Evolutionary conservation across 1,140 invertebrate genomes (phyloP).

Genomic region (Liolophura sinensis): DNA sequence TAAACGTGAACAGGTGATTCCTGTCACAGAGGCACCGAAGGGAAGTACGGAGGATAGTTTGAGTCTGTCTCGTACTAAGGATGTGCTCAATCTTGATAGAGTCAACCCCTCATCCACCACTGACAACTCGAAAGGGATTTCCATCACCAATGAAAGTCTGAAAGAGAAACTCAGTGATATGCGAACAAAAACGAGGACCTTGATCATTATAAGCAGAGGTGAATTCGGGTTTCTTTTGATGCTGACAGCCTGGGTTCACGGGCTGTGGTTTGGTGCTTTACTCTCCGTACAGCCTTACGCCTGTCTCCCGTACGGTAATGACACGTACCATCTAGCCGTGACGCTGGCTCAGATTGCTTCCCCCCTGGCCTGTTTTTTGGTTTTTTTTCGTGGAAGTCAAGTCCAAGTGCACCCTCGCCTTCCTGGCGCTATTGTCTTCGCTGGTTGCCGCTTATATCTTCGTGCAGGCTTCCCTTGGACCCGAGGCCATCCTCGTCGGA

Average conservation of each 20-base stretch:
- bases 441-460: constrained; percentile 70
- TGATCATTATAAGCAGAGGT: neutral
- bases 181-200: neutral
- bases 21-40: too few relatives aligned
- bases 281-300: constrained; percentile 86
- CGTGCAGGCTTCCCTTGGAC: constrained; percentile 73
- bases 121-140: neutral
- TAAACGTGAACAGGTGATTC: constrained; percentile 38
- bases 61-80: too few relatives aligned
- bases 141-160: neutral
- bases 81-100: neutral
- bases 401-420: constrained; percentile 64
- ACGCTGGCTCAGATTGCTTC: constrained; percentile 80
- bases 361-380: constrained; percentile 79
- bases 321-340: constrained; percentile 79
- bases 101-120: neutral
- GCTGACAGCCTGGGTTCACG: constrained; percentile 45
- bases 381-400: constrained; percentile 73
- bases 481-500: constrained; percentile 71
- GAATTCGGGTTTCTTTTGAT: constrained; percentile 26
- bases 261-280: constrained; percentile 69
- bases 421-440: constrained; percentile 62
- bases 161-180: neutral
- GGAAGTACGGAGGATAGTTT: too few relatives aligned
- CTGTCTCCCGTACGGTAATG: constrained; percentile 82